Evolutionary conservation across 2,888 invertebrate genomes (phyloP).

Genomic region (Ectobius pallidus): DNA sequence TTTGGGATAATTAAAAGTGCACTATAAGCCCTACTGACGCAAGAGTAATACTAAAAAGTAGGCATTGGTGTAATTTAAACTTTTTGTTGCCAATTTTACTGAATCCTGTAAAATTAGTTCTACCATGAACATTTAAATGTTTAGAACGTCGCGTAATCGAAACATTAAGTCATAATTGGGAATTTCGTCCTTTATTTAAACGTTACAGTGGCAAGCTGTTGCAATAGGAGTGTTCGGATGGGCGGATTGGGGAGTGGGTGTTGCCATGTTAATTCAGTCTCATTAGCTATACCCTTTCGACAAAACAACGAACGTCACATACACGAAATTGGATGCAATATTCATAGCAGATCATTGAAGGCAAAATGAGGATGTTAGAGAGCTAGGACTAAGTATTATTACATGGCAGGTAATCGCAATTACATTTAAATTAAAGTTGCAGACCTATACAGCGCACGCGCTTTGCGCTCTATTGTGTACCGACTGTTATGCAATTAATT

Average conservation of each 20-base stretch:
- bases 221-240: not conserved
- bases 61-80: too few relatives aligned
- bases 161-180: not conserved
- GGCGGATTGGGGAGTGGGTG: not conserved
- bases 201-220: not conserved
- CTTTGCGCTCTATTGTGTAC: too few relatives aligned
- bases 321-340: not conserved
- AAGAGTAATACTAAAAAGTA: too few relatives aligned
- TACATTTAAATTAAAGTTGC: not conserved
- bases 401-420: not conserved
- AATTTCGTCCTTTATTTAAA: slow-evolving; percentile 17
- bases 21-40: too few relatives aligned
- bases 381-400: not conserved
- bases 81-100: too few relatives aligned
- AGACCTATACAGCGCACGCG: too few relatives aligned
- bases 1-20: too few relatives aligned
- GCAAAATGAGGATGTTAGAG: not conserved
- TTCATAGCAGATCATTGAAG: not conserved
- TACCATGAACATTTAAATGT: too few relatives aligned
- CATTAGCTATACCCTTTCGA: not conserved
- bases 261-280: not conserved
- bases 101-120: too few relatives aligned
- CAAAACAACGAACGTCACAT: not conserved
- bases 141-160: not conserved
- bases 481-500: too few relatives aligned